These are phyloP conservation scores for Heliconius hewitsoni DNA, from an alignment of 1,140 invertebrate species.

Conservation along the genomic window DNA sequence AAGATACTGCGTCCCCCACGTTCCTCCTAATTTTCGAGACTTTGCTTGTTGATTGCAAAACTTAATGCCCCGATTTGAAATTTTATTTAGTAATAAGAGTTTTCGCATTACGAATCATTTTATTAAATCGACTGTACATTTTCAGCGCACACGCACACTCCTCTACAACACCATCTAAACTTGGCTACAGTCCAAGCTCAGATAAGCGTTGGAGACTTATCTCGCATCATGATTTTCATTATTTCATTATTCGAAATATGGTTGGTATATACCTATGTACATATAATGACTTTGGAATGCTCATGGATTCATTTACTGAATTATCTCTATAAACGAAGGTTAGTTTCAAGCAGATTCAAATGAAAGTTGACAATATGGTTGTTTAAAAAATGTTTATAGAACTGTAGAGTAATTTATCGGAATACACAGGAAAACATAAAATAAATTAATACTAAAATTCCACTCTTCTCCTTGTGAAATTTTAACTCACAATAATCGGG, in stretches of 20 bases:
- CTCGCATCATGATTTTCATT: constrained; percentile 39
- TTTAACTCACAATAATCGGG: too few species aligned
- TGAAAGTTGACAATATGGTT: too few species aligned
- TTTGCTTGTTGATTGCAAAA: too few species aligned
- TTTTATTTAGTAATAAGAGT: neutral
- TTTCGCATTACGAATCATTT: neutral
- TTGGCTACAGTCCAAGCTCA: constrained; percentile 48
- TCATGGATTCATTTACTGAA: neutral
- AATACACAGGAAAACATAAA: too few species aligned
- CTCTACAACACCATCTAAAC: constrained; percentile 45
- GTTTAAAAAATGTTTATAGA: too few species aligned
- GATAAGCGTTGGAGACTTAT: constrained; percentile 43
- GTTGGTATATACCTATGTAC: neutral
- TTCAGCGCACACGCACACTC: constrained; percentile 47
- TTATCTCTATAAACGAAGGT: neutral
- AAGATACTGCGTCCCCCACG: too few species aligned
- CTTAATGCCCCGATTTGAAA: too few species aligned
- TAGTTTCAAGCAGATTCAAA: neutral
- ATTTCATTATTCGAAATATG: constrained; percentile 19
- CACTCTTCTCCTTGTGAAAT: too few species aligned
- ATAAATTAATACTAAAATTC: too few species aligned
- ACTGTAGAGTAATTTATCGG: too few species aligned
- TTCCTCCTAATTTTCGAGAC: too few species aligned
- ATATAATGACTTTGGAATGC: neutral
- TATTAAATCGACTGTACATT: constrained; percentile 40